Base-by-base conservation (phyloP, 1,140 invertebrate genomes). In the Paracyclopina nana region DNA sequence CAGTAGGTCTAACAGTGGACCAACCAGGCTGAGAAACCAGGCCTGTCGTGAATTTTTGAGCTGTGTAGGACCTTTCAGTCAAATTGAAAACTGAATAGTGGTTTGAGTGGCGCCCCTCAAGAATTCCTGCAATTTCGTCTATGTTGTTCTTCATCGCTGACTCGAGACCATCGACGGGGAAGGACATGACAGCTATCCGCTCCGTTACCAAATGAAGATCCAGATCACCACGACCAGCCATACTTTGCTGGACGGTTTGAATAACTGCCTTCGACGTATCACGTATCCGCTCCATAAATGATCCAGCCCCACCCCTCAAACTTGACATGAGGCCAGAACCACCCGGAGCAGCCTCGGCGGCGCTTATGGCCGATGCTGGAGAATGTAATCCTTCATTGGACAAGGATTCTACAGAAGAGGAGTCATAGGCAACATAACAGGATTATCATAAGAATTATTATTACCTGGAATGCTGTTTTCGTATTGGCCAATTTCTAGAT, bases 41-140 rank as follows among this genome's bases (percentile, higher is more conserved):
- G 2, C 34, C 34, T 16, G 4, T 16, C n/a, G 9, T 20, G 20
- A 38, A 38, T 5, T 20, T n/a, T 3, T n/a, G 20, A 16, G 34
- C 34, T 38, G 34, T n/a, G 20, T 38, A 38, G 5, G 14, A 16
- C 8, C 34, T 38, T 12, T 50, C 29, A 24, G n/a, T 22, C 2
- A 50, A 20, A 45, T 44, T 40, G 26, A 46, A 24, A 26, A 52
- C 26, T 12, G 24, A 28, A 16, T 52, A 52, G 50, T 52, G 50
- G 30, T 24, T 40, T 2, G 38, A 38, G 27, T 52, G 31, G 18
- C 18, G 2, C 12, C 12, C 28, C 40, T 52, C 50, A 34, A 52
- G 43, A 6, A 52, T 52, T 25, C 18, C 22, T 14, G 27, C 27
- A 46, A 52, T 40, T 12, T 52, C 50, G 9, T 52, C 50, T 14